phyloP scores from a whole-genome alignment of 2,888 invertebrate species.

The Drosophila mimica region DNA sequence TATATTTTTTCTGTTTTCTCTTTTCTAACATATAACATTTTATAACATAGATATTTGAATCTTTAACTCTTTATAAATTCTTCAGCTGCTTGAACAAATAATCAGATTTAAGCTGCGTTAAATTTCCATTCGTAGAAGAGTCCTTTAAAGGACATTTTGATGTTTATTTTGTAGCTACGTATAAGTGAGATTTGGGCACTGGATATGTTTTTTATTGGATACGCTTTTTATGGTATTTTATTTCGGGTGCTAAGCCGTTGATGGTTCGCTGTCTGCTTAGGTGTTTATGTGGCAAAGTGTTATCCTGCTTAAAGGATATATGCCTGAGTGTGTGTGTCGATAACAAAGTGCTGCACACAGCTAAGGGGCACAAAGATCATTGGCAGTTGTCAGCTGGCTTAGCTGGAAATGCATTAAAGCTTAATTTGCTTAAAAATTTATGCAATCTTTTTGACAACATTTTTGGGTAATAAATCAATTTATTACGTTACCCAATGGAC shows the following conservation, averaged over 20 bases:
- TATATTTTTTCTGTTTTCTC: background rate
- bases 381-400: slow-evolving; percentile 36
- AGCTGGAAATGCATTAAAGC: slow-evolving; percentile 52
- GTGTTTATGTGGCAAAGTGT: slow-evolving; percentile 72
- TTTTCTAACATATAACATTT: too few relatives aligned
- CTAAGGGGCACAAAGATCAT: slow-evolving; percentile 12
- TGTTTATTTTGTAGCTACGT: slow-evolving; percentile 36
- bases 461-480: slow-evolving; percentile 68
- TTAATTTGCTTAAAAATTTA: slow-evolving; percentile 59
- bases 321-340: slow-evolving; percentile 35
- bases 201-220: slow-evolving; percentile 58
- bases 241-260: slow-evolving; percentile 51
- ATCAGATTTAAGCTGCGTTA: background rate
- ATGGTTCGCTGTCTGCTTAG: slow-evolving; percentile 57
- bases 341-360: slow-evolving; percentile 19
- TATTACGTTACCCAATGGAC: slow-evolving; percentile 27
- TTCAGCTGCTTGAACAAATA: background rate
- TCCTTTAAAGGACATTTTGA: slow-evolving; percentile 28
- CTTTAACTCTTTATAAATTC: too few relatives aligned
- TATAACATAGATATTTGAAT: too few relatives aligned
- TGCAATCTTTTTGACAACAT: slow-evolving; percentile 51
- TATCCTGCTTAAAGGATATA: slow-evolving; percentile 61
- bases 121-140: rapidly evolving
- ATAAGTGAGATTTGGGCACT: slow-evolving; percentile 49
- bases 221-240: slow-evolving; percentile 50